Conservation (phyloP, 2,797 vertebrate genomes). For the Zenarchopterus dispar region DNA sequence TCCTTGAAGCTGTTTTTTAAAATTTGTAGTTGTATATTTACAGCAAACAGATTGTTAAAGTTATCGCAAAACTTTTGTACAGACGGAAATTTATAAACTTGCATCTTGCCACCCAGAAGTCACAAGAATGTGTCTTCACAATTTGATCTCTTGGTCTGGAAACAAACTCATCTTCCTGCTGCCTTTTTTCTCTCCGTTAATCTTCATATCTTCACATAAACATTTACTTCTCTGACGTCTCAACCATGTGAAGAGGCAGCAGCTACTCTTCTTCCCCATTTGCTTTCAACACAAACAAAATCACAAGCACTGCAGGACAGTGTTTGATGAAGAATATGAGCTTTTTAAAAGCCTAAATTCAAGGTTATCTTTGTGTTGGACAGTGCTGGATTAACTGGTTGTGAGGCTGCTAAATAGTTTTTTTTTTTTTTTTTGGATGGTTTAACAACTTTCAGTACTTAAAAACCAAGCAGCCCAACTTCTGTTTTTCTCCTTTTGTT, state of each 20-base stretch:
- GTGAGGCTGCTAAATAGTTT: background rate
- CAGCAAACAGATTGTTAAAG: background rate
- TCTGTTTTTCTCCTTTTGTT: constrained; percentile 1
- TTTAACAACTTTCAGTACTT: constrained; percentile 19
- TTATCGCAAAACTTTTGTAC: constrained; percentile 4
- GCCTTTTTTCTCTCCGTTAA: too few relatives aligned
- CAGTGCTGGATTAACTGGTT: constrained; percentile 17
- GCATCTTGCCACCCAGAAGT: background rate
- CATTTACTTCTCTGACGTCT: too few relatives aligned
- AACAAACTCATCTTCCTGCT: background rate
- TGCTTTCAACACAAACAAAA: background rate
- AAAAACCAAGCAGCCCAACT: constrained; percentile 22
- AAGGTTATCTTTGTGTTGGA: constrained; percentile 36
- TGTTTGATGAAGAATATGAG: constrained; percentile 28
- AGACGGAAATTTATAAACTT: background rate
- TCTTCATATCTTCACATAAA: constrained; percentile 1
- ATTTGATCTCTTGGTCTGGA: constrained; percentile 16
- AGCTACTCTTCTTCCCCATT: constrained; percentile 1
- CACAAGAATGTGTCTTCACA: background rate
- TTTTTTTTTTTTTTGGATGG: constrained; percentile 11
- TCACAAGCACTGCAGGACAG: too few relatives aligned
- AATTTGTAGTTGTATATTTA: background rate
- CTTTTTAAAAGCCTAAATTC: constrained; percentile 33
- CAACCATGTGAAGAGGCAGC: background rate
- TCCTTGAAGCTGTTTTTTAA: too few relatives aligned